Evolutionary conservation across 1,140 invertebrate species (phyloP), one percentile per base, ranked within the genome.

Genomic region (Philaenus spumarius): DNA sequence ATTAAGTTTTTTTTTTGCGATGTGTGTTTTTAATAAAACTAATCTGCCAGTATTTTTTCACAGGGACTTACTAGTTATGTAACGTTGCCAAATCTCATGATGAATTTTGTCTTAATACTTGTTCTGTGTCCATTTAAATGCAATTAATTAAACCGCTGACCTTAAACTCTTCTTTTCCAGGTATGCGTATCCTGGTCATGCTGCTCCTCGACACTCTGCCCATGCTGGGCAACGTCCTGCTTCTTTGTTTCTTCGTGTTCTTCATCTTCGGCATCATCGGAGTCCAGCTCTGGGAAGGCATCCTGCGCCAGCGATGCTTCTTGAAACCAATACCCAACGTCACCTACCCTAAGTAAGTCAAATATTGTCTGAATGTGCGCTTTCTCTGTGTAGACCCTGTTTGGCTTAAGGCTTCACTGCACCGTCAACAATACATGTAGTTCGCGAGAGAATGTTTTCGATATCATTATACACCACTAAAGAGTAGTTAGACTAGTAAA

Each of bases 251-350:
- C 80, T 99, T 99, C 79, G 96, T 99, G 37, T 99, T 99, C 83
- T 99, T 99, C 82, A 99, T 99, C 71, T 99, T 99, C 72, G 97
- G 97, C 45, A 99, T 99, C 69, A 91, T 99, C 60, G 97, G 97
- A 1, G 97, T 99, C 12, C 97, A 99, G 73, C 79, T 99, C 11
- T 99, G 97, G 97, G 92, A 97, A 68, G 97, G 97, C 3, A 90
- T 98, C 34, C 77, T 98, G 34, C 78, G 95, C 55, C 94, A 98
- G 71, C 81, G 96, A 40, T 98, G 96, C 73, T 94, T 90, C 69
- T 79, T 95, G 57, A 81, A 83, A 52, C 76, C 81, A 43, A 76
- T 82, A 60, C 77, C 79, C 17, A 81, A 85, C 71, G 78, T 87
- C 60, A 76, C 79, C 55, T 80, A 83, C 71, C 86, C 86, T 65